phyloP scores from a whole-genome alignment of 2,888 invertebrate species.

The Ormia ochracea region DNA sequence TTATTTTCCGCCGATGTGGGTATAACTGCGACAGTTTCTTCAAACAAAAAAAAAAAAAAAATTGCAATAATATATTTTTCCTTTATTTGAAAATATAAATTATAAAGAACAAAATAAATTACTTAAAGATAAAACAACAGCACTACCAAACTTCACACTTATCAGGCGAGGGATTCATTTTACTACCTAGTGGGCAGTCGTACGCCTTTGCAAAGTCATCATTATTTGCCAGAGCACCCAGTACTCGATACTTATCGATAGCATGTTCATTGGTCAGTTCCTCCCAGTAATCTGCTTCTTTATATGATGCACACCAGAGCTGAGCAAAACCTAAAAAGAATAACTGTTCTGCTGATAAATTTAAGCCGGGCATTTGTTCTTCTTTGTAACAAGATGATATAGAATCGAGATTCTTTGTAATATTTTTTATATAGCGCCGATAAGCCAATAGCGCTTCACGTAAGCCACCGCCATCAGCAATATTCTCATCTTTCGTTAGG shows the following conservation, averaged over 20 bases:
- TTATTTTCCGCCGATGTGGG: too few relatives aligned
- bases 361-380: slow-evolving; percentile 72
- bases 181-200: slow-evolving; percentile 69
- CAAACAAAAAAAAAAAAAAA: too few relatives aligned
- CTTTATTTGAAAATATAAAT: not conserved
- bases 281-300: slow-evolving; percentile 71
- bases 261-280: slow-evolving; percentile 70
- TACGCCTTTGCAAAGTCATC: slow-evolving; percentile 70
- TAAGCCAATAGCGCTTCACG: slow-evolving; percentile 69
- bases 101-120: too few relatives aligned
- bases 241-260: slow-evolving; percentile 72
- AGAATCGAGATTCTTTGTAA: slow-evolving; percentile 23
- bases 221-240: slow-evolving; percentile 71
- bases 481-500: slow-evolving; percentile 71
- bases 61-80: too few relatives aligned
- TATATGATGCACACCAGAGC: slow-evolving; percentile 72
- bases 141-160: slow-evolving; percentile 72
- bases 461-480: slow-evolving; percentile 73
- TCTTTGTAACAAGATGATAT: slow-evolving; percentile 41
- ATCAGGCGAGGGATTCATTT: slow-evolving; percentile 69
- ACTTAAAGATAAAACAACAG: not conserved
- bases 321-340: slow-evolving; percentile 74
- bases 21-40: too few relatives aligned
- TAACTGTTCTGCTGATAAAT: slow-evolving; percentile 72
- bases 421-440: slow-evolving; percentile 67